Percentiles rank a stretch among this genome's conserved stretches.
phyloP scores from a whole-genome alignment of 2,797 vertebrate genomes.

The Oryzias dopingdopingensis region DNA sequence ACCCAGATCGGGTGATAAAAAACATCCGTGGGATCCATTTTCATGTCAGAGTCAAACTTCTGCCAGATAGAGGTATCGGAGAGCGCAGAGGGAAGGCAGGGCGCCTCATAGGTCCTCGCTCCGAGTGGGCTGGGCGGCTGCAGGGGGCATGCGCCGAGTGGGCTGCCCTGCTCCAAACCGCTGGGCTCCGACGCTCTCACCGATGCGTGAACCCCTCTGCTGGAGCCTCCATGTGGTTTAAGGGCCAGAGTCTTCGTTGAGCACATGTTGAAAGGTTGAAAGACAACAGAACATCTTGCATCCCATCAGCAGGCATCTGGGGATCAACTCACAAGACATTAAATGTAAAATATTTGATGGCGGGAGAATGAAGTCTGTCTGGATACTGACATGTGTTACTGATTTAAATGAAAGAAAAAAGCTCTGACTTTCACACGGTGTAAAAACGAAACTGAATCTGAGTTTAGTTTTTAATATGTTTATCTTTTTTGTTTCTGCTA shows the following conservation, averaged over 20 bases:
- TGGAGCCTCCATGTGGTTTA: background rate
- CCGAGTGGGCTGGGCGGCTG: conserved; percentile 1
- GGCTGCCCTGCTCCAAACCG: too few species aligned
- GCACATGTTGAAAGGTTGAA: too few species aligned
- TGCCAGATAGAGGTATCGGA: fast-evolving
- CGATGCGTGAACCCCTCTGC: background rate
- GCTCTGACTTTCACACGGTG: too few species aligned
- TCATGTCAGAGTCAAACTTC: background rate
- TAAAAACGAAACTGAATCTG: too few species aligned
- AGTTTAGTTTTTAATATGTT: too few species aligned
- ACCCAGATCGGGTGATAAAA: conserved; percentile 75
- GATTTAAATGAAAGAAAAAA: background rate
- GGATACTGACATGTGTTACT: background rate
- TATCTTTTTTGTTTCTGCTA: too few species aligned
- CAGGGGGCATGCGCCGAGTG: too few species aligned
- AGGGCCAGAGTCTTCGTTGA: background rate
- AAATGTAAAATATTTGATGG: background rate
- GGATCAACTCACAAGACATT: too few species aligned
- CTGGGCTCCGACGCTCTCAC: background rate
- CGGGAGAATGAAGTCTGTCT: background rate
- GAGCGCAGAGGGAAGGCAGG: background rate
- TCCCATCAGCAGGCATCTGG: background rate
- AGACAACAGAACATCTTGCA: background rate
- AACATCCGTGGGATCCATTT: conserved; percentile 48
- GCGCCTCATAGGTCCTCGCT: background rate